These are phyloP conservation scores for Lutraria rhynchaena DNA, from an alignment of 1,140 invertebrate species.

Conservation along the genomic window DNA sequence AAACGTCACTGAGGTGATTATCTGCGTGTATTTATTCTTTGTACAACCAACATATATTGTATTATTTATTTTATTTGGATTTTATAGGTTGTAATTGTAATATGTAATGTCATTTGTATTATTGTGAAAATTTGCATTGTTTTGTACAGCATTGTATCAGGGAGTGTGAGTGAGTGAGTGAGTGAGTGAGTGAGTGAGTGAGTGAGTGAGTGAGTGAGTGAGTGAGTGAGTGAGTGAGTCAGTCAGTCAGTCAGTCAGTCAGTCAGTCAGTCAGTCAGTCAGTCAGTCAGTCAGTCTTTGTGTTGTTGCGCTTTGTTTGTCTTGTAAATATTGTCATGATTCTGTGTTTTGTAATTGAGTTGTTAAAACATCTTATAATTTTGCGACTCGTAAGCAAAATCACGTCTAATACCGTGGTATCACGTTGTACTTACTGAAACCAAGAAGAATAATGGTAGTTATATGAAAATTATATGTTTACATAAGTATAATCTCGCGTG, in stretches of 20 bases:
- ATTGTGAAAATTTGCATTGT: not conserved
- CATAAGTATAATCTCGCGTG: no score
- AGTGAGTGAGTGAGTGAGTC: not conserved
- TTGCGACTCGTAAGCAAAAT: no score
- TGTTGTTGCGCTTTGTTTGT: not conserved
- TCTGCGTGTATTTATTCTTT: not conserved
- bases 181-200: not conserved
- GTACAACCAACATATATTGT: not conserved
- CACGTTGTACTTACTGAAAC: no score
- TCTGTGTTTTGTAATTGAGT: no score
- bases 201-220: not conserved
- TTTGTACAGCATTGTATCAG: not conserved
- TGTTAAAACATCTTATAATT: no score
- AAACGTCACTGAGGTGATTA: not conserved
- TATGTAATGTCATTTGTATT: not conserved
- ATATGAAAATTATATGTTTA: no score
- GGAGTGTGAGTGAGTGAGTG: not conserved
- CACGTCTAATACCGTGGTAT: no score
- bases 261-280: not conserved
- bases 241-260: not conserved
- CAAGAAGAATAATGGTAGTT: no score
- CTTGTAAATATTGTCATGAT: no score
- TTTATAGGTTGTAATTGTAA: not conserved
- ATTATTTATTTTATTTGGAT: not conserved
- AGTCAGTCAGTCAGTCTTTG: not conserved